Evolutionary conservation across 2,888 invertebrate genomes (phyloP).

Genomic region (Aspidiotus destructor): DNA sequence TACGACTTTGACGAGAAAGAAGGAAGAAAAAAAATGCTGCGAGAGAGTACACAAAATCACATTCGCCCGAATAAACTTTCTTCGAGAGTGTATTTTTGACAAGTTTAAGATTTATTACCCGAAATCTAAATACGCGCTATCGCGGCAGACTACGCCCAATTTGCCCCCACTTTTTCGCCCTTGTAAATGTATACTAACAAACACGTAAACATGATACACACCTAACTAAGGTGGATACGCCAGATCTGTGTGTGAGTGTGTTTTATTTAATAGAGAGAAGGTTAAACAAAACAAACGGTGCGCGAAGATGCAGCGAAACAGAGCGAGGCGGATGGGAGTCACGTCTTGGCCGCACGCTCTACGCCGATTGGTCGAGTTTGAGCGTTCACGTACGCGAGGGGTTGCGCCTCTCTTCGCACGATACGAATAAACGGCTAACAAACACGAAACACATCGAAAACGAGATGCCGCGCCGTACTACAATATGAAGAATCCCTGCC

Average conservation of each 20-base stretch:
- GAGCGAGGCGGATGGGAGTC: constrained; percentile 19
- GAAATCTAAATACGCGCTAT: constrained; percentile 26
- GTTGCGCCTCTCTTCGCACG: constrained; percentile 18
- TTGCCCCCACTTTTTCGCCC: constrained; percentile 12
- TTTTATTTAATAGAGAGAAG: constrained; percentile 26
- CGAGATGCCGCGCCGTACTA: too few relatives aligned
- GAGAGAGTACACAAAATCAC: constrained; percentile 10
- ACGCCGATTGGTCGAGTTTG: constrained; percentile 29
- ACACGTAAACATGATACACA: constrained; percentile 5
- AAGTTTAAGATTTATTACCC: constrained; percentile 29
- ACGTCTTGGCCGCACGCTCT: constrained; percentile 19
- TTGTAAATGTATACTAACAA: not conserved
- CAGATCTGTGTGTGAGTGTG: constrained; percentile 11
- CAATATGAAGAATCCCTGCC: too few relatives aligned
- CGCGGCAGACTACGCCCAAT: constrained; percentile 29
- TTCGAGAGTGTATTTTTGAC: constrained; percentile 24
- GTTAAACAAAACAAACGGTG: constrained; percentile 27
- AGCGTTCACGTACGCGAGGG: constrained; percentile 21
- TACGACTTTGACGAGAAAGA: not conserved
- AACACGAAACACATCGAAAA: constrained; percentile 3
- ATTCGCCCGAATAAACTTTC: constrained; percentile 20
- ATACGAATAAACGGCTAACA: constrained; percentile 28
- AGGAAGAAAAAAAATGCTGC: constrained; percentile 6
- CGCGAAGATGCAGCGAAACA: constrained; percentile 13
- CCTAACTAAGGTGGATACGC: not conserved